A percentile compares a stretch with the other conserved stretches of the same genome.
These are phyloP conservation scores for Diachasmimorpha longicaudata DNA, from an alignment of 1,140 invertebrate species.

Conservation along the genomic window DNA sequence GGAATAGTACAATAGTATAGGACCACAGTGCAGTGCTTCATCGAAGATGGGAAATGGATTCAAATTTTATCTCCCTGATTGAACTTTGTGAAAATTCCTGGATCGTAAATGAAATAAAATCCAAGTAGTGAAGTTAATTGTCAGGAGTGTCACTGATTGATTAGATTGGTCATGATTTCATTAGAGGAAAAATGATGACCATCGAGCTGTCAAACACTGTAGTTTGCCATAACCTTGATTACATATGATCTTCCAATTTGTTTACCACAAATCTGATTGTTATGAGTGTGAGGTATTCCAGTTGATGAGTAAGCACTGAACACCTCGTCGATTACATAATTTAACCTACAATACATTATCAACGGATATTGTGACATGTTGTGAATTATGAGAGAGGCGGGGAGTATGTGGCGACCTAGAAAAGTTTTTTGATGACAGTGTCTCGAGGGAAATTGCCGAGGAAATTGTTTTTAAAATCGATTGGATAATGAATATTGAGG, in stretches of 20 bases:
- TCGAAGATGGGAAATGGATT: not conserved
- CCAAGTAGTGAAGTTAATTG: not conserved
- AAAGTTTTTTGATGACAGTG: not conserved
- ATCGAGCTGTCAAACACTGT: not conserved
- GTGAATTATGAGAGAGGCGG: not conserved
- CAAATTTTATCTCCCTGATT: not conserved
- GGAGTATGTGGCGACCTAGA: not conserved
- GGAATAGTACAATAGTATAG: slow-evolving; percentile 3
- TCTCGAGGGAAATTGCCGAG: not conserved
- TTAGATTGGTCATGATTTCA: not conserved
- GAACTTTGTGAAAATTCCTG: not conserved
- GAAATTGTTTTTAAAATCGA: not conserved
- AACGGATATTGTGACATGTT: not conserved
- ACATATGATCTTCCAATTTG: slow-evolving; percentile 8
- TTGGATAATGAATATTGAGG: slow-evolving; percentile 70
- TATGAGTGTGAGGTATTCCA: not conserved
- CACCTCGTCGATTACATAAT: not conserved
- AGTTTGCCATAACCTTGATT: not conserved
- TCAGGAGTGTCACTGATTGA: not conserved
- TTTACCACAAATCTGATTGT: not conserved
- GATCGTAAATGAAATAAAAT: not conserved
- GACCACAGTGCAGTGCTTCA: not conserved
- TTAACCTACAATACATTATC: not conserved
- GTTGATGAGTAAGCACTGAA: not conserved
- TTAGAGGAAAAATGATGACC: not conserved